A percentile compares a stretch with the other conserved stretches of the same genome.
Conservation (phyloP, 1,140 invertebrate genomes). For the Heliothis subflexa region DNA sequence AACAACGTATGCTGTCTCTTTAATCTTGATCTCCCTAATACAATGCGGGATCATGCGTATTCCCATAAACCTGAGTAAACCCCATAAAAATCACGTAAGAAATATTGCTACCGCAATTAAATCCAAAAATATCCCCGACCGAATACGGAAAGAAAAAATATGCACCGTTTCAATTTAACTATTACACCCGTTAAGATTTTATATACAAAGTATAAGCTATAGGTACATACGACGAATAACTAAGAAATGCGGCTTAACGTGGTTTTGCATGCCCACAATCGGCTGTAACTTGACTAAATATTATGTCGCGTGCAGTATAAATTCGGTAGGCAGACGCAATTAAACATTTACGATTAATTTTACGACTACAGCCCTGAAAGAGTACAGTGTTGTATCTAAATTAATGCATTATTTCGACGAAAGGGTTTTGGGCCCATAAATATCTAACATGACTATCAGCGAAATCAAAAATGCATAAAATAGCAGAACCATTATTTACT, state of each 20-base stretch:
- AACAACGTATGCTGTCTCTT: not conserved
- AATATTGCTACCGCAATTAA: conserved; percentile 27
- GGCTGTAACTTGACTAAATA: conserved; percentile 62
- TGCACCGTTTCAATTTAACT: conserved; percentile 27
- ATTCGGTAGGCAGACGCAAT: conserved; percentile 49
- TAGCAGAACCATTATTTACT: no score
- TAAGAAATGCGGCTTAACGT: conserved; percentile 51
- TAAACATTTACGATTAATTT: conserved; percentile 58
- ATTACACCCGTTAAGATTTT: conserved; percentile 43
- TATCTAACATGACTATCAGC: no score
- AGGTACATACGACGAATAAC: conserved; percentile 42
- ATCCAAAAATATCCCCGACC: conserved; percentile 37
- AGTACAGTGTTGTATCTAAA: conserved; percentile 36
- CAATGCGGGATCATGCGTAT: not conserved
- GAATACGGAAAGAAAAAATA: conserved; percentile 36
- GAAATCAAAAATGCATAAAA: no score
- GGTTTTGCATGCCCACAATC: conserved; percentile 61
- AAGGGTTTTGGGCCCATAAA: not conserved
- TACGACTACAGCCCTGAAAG: conserved; percentile 38
- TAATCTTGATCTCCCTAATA: not conserved
- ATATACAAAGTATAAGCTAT: conserved; percentile 36
- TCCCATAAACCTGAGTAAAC: not conserved
- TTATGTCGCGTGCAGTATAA: conserved; percentile 64
- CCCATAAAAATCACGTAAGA: conserved; percentile 15
- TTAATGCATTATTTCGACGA: conserved; percentile 18